Conservation (phyloP, 2,797 vertebrate species). For the Anguilla obscura region DNA sequence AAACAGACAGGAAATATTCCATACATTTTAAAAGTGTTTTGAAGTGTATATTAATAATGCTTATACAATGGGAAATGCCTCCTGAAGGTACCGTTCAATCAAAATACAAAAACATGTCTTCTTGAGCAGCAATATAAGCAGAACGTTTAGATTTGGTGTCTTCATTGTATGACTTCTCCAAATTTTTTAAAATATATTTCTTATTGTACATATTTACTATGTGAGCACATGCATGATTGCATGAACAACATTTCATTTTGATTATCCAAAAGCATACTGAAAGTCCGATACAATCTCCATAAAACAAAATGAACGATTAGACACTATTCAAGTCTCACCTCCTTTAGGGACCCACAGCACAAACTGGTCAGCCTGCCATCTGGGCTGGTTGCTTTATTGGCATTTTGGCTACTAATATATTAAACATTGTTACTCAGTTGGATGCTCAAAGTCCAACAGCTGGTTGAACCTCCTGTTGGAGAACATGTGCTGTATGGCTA, state of each 20-base stretch:
- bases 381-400: not conserved
- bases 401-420: not conserved
- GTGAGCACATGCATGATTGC: not conserved
- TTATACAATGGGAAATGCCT: not conserved
- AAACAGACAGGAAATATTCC: slow-evolving; percentile 37
- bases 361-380: not conserved
- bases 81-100: not conserved
- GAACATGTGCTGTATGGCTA: slow-evolving; percentile 1
- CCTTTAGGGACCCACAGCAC: not conserved
- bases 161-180: not conserved
- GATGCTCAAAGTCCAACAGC: not conserved
- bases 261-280: not conserved
- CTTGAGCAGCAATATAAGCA: not conserved
- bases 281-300: not conserved
- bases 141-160: not conserved
- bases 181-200: not conserved
- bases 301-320: not conserved
- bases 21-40: slow-evolving; percentile 25
- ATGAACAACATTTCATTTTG: not conserved
- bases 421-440: not conserved
- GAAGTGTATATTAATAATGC: slow-evolving; percentile 1
- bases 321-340: not conserved
- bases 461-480: slow-evolving; percentile 1
- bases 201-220: not conserved
- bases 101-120: not conserved